Evolutionary conservation across 2,888 invertebrate species (phyloP).

Genomic region (Diarsia dahlii): DNA sequence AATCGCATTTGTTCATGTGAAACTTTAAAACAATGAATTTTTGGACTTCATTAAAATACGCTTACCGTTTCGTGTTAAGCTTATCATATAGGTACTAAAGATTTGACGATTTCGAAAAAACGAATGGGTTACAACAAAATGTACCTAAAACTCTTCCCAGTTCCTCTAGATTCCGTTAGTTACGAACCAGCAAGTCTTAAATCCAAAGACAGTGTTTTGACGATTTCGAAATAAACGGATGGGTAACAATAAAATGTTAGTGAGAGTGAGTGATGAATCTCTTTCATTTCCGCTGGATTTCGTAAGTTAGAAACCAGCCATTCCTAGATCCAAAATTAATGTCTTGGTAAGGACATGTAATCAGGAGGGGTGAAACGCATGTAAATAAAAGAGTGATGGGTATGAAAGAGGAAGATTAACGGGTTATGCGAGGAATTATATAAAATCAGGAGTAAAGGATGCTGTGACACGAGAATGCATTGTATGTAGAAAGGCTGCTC

Average conservation of each 20-base stretch:
- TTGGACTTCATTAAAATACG: conserved; percentile 63
- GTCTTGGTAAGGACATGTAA: background rate
- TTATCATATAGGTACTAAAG: conserved; percentile 1
- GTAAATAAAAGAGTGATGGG: background rate
- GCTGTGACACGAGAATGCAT: background rate
- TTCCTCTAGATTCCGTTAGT: no score
- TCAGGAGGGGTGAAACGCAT: background rate
- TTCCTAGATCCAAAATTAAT: background rate
- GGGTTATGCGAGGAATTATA: background rate
- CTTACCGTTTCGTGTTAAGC: conserved; percentile 46
- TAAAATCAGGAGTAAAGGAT: background rate
- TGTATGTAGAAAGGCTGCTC: background rate
- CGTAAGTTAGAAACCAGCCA: background rate
- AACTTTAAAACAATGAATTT: conserved; percentile 63
- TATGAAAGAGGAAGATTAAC: background rate
- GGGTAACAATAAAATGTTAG: background rate
- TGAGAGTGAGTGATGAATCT: background rate
- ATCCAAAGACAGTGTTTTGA: no score
- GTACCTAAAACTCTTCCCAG: no score
- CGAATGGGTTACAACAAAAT: background rate
- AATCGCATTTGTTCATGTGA: conserved; percentile 67
- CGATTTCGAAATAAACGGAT: conserved; percentile 24
- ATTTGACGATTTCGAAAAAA: conserved; percentile 33
- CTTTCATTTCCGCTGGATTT: background rate
- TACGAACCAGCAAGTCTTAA: no score